phyloP scores from a whole-genome alignment of 1,140 invertebrate species.

The Matsumurasca onukii region DNA sequence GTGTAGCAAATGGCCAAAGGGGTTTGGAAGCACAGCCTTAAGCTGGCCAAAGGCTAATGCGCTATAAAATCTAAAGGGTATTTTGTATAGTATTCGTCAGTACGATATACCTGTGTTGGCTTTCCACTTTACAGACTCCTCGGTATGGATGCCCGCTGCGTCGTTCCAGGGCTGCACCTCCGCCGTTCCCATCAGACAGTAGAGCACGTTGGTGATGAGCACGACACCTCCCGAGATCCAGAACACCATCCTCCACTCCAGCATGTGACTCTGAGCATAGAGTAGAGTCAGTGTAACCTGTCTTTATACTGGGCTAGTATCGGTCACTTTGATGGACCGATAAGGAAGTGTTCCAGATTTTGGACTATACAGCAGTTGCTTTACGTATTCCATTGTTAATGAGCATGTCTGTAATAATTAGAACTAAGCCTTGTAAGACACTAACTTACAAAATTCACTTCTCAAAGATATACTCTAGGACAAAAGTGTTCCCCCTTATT shows the following conservation, averaged over 20 bases:
- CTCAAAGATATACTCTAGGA: too few species aligned
- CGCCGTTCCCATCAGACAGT: conserved; percentile 67
- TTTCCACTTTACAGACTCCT: conserved; percentile 40
- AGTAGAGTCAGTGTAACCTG: too few species aligned
- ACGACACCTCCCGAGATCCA: conserved; percentile 78
- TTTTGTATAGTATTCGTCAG: too few species aligned
- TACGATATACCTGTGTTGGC: conserved; percentile 25
- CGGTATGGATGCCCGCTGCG: conserved; percentile 37
- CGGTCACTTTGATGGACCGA: background rate
- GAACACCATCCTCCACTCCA: conserved; percentile 80
- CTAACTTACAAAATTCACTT: too few species aligned
- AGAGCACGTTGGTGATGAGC: conserved; percentile 69
- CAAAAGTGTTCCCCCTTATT: too few species aligned
- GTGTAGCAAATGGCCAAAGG: too few species aligned
- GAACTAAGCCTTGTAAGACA: too few species aligned
- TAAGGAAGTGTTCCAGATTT: background rate
- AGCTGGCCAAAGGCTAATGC: too few species aligned
- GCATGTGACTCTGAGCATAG: conserved; percentile 63
- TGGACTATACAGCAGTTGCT: background rate
- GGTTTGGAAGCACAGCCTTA: too few species aligned
- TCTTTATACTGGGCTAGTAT: too few species aligned
- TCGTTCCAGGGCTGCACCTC: conserved; percentile 72
- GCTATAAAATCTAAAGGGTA: too few species aligned
- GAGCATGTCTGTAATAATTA: too few species aligned
- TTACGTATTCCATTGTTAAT: background rate